Conservation (phyloP, 2,888 invertebrate species). For the Arrhopalites spinosus region DNA sequence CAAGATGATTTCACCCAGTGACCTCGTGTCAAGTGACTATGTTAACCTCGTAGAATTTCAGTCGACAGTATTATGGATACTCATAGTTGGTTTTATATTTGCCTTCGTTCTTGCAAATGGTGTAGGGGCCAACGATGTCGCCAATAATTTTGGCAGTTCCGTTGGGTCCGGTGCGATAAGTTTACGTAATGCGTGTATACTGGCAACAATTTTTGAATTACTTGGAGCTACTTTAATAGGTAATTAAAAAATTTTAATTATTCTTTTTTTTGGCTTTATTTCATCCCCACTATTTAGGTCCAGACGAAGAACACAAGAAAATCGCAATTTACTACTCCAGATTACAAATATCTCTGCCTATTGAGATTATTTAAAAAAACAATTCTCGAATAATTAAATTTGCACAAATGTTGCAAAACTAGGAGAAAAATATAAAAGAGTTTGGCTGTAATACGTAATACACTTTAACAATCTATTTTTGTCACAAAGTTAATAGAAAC, state of each 20-base stretch:
- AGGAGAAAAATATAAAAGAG: too few species aligned
- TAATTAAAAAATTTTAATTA: conserved; percentile 53
- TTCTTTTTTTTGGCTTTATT: neutral
- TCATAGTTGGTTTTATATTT: conserved; percentile 64
- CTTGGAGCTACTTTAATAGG: conserved; percentile 66
- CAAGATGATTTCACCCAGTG: too few species aligned
- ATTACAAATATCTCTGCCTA: neutral
- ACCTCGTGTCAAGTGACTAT: neutral
- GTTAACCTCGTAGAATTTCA: conserved; percentile 29
- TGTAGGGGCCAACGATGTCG: conserved; percentile 68
- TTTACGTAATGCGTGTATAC: conserved; percentile 65
- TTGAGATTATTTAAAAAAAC: too few species aligned
- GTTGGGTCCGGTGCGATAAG: conserved; percentile 66
- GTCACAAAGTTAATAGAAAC: too few species aligned
- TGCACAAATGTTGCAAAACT: too few species aligned
- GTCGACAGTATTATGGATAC: conserved; percentile 60
- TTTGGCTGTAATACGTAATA: too few species aligned
- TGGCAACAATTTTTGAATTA: conserved; percentile 67
- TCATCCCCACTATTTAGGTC: neutral
- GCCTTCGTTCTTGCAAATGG: conserved; percentile 67
- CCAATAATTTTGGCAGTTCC: conserved; percentile 64
- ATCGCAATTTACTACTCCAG: neutral
- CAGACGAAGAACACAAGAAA: too few species aligned
- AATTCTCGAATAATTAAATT: too few species aligned
- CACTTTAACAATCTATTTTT: too few species aligned